Base-by-base conservation (phyloP, 2,113 vertebrate species). In the Craseonycteris thonglongyai region DNA sequence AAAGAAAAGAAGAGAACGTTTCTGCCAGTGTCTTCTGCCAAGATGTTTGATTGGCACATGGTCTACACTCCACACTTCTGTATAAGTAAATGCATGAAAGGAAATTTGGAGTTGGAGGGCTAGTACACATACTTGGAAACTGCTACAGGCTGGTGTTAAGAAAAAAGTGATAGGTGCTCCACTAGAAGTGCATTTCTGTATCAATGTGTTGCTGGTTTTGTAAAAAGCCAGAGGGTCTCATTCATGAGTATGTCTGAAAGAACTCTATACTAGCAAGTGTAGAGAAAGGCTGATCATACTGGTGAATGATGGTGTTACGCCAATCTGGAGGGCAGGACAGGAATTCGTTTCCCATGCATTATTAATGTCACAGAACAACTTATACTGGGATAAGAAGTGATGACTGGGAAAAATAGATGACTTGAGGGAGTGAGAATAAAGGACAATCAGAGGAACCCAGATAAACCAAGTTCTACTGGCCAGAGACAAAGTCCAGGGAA, bases 71-170 rank as follows among this genome's bases (percentile, higher is more conserved):
- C 82, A 54, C 38, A 76, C 72, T 96, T 85, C 30, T 38, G 11
- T 45, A 14, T 15, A 91, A 86, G 51, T 78, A 75, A 79, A 82
- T 85, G 86, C 69, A 66, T 91, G 58, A 59, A 91, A 78, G 94
- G 88, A 86, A 86, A 82, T 63, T 86, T 72, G 63, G 45, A 38
- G 21, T 58, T 69, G n/a, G 35, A 82, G 61, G 28, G 40, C 59
- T 85, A 30, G 51, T 40, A n/a, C n/a, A n/a, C n/a, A n/a, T n/a
- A 16, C 49, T 71, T 92, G 91, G 56, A 82, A 92, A 80, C 21
- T 51, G 75, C 66, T 69, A 66, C 7, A 47, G 63, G n/a, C n/a
- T 51, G 24, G 19, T 86, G 22, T 78, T 92, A 59, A 72, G 12
- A 42, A 18, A 35, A 82, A 35, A 33, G 18, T 61, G 33, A 63